Conservation (phyloP, 2,113 vertebrate species). For the Periophthalmodon schlosseri region DNA sequence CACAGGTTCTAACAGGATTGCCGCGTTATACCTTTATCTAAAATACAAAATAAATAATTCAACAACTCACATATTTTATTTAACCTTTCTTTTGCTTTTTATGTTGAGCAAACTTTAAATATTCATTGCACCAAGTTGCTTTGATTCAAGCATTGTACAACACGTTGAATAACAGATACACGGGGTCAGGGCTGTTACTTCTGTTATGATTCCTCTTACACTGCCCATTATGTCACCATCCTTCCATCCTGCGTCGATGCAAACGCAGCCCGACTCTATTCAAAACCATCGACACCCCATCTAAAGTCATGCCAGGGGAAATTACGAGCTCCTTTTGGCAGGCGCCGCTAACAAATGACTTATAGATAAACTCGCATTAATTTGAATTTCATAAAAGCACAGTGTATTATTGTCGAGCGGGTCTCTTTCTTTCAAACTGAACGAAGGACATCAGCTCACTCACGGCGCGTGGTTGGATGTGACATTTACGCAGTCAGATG, state of each 20-base stretch:
- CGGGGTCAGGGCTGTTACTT: background rate
- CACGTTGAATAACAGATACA: background rate
- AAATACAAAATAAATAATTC: too few species aligned
- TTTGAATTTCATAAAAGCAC: conserved; percentile 60
- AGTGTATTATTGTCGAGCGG: conserved; percentile 56
- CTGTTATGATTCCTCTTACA: background rate
- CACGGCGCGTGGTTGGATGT: conserved; percentile 36
- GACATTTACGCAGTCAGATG: conserved; percentile 40
- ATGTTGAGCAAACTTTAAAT: too few species aligned
- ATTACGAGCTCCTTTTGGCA: conserved; percentile 55
- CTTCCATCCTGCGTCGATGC: conserved; percentile 51
- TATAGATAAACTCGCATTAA: conserved; percentile 56
- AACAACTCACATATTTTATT: too few species aligned
- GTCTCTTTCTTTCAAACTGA: conserved; percentile 34
- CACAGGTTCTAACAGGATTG: too few species aligned
- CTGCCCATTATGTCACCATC: conserved; percentile 34
- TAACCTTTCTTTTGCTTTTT: too few species aligned
- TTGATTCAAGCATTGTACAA: background rate
- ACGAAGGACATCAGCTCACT: conserved; percentile 50
- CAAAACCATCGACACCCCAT: conserved; percentile 54
- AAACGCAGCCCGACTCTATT: conserved; percentile 54
- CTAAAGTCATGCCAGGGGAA: conserved; percentile 60
- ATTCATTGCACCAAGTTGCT: background rate
- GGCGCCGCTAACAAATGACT: conserved; percentile 57
- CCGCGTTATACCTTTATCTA: too few species aligned